These are phyloP conservation scores for Pseudorectes ferrugineus DNA, from an alignment of 2,113 vertebrate genomes.

Conservation along the genomic window DNA sequence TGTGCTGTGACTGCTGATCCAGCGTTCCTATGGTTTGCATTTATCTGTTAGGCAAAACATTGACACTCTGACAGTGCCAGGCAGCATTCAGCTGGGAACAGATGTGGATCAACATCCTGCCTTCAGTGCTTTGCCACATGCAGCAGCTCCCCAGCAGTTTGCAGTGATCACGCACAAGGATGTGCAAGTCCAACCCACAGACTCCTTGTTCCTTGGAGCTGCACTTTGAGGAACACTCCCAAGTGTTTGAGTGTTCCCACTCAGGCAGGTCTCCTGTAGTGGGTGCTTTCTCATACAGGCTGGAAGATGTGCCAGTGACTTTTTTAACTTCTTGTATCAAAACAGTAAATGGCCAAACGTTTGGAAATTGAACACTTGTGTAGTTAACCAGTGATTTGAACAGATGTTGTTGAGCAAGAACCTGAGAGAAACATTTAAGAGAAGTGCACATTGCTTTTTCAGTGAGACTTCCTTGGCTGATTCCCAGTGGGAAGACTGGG, in stretches of 20 bases:
- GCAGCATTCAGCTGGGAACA: neutral
- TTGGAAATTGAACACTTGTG: neutral
- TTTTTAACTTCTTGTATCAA: neutral
- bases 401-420: neutral
- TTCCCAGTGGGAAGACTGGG: neutral
- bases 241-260: neutral
- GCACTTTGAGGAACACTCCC: neutral
- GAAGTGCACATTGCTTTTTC: neutral
- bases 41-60: neutral
- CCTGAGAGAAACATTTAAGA: neutral
- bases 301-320: neutral
- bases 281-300: neutral
- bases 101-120: neutral
- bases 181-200: fast-evolving
- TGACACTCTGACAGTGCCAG: neutral
- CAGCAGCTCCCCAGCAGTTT: neutral
- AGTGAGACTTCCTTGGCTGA: neutral
- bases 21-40: neutral
- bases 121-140: fast-evolving
- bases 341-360: neutral
- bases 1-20: neutral
- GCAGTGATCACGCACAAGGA: neutral
- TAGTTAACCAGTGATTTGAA: neutral
- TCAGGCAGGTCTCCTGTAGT: neutral
- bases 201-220: neutral